These are phyloP conservation scores for Solen grandis DNA, from an alignment of 1,140 invertebrate species.

Conservation along the genomic window DNA sequence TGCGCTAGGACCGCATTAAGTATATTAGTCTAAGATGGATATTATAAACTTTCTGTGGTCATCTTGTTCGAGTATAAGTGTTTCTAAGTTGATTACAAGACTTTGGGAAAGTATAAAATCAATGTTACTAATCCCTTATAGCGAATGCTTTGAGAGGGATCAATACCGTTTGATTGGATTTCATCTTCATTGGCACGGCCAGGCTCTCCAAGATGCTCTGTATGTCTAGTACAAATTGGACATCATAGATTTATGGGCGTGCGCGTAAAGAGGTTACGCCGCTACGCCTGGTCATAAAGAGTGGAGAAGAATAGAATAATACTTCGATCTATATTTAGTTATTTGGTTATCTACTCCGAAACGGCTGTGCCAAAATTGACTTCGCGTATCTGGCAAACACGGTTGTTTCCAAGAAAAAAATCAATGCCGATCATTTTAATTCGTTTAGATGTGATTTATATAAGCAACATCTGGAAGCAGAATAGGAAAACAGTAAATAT, in stretches of 20 bases:
- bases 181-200: neutral
- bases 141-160: neutral
- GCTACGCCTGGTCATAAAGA: too few species aligned
- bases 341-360: too few species aligned
- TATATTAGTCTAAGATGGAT: conserved; percentile 34
- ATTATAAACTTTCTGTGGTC: conserved; percentile 14
- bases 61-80: conserved; percentile 26
- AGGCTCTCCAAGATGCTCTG: conserved; percentile 19
- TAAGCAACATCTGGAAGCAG: too few species aligned
- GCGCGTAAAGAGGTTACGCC: conserved; percentile 42
- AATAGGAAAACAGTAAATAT: too few species aligned
- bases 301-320: too few species aligned
- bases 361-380: too few species aligned
- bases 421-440: too few species aligned
- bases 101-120: conserved; percentile 43
- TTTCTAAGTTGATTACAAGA: conserved; percentile 49
- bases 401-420: too few species aligned
- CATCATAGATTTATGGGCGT: conserved; percentile 40
- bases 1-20: conserved; percentile 18
- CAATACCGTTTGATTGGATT: conserved; percentile 21
- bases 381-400: too few species aligned
- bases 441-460: too few species aligned
- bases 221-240: conserved; percentile 48
- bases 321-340: too few species aligned
- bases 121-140: conserved; percentile 35